Evolutionary conservation across 1,140 invertebrate genomes (phyloP).

Genomic region (Eupristina koningsbergeri): DNA sequence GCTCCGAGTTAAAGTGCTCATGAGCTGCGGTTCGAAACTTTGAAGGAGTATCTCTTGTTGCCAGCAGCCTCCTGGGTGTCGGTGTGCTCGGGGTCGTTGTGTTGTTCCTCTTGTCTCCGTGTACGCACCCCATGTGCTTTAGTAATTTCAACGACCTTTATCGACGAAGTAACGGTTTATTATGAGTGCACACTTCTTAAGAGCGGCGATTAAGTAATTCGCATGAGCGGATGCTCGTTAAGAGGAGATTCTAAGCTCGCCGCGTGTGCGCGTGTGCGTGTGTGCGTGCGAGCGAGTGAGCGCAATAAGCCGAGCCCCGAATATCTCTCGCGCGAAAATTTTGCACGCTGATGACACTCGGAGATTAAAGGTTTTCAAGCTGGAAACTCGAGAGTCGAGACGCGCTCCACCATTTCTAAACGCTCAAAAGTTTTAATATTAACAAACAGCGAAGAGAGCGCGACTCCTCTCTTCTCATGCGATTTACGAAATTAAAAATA

Average conservation of each 20-base stretch:
- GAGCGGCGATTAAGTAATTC: constrained; percentile 31
- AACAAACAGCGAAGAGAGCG: background rate
- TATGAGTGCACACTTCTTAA: background rate
- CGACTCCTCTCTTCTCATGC: background rate
- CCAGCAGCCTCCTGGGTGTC: background rate
- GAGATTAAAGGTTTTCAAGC: background rate
- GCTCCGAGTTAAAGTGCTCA: constrained; percentile 6
- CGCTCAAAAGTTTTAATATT: background rate
- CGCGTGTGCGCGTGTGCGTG: background rate
- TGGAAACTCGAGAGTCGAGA: background rate
- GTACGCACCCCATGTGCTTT: background rate
- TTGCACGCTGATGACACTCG: background rate
- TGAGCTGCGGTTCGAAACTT: background rate
- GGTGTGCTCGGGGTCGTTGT: background rate
- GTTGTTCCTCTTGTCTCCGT: too few relatives aligned
- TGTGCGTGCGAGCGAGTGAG: background rate
- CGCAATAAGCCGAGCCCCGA: background rate
- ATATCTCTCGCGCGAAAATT: constrained; percentile 1
- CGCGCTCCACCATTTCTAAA: background rate
- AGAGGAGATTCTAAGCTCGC: background rate
- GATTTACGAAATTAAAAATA: background rate
- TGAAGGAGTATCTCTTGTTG: constrained; percentile 17
- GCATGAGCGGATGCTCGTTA: background rate
- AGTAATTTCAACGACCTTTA: constrained; percentile 19
- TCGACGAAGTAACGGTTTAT: constrained; percentile 15